Evolutionary conservation across 2,113 vertebrate species (phyloP).

Genomic region (Sturnus vulgaris): DNA sequence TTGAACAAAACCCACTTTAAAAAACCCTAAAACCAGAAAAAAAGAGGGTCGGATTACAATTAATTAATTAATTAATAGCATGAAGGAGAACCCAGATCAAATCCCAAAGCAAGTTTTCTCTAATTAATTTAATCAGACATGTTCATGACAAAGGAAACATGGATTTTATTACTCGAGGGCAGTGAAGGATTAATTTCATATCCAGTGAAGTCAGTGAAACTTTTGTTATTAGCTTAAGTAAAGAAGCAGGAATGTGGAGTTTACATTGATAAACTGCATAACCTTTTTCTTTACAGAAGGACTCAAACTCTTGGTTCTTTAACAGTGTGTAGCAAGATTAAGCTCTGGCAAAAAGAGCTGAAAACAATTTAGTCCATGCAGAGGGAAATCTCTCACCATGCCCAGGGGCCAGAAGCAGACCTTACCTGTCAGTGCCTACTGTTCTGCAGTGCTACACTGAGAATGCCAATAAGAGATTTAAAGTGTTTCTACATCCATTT

Average conservation of each 20-base stretch:
- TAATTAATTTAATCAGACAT: conserved; percentile 31
- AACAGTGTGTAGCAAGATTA: not conserved
- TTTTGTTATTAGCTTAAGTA: not conserved
- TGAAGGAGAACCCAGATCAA: not conserved
- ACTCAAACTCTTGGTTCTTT: not conserved
- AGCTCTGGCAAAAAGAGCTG: not conserved
- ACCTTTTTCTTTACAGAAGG: not conserved
- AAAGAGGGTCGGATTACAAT: not conserved
- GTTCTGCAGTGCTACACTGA: not conserved
- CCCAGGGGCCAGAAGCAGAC: not conserved
- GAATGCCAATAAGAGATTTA: not conserved
- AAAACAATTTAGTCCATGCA: not conserved
- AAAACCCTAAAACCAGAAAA: not conserved
- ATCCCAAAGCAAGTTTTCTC: not conserved
- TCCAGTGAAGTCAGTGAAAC: not conserved
- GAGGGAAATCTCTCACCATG: not conserved
- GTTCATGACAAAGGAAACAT: not conserved
- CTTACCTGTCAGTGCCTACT: not conserved
- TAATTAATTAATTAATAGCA: conserved; percentile 36
- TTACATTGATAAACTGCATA: not conserved
- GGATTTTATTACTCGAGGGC: not conserved
- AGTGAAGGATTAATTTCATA: conserved; percentile 8
- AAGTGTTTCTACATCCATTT: not conserved
- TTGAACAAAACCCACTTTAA: not conserved
- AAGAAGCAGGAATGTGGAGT: not conserved